Evolutionary conservation across 2,797 vertebrate genomes (phyloP), one percentile per base, ranked within the genome.

Genomic region (Tamandua tetradactyla): DNA sequence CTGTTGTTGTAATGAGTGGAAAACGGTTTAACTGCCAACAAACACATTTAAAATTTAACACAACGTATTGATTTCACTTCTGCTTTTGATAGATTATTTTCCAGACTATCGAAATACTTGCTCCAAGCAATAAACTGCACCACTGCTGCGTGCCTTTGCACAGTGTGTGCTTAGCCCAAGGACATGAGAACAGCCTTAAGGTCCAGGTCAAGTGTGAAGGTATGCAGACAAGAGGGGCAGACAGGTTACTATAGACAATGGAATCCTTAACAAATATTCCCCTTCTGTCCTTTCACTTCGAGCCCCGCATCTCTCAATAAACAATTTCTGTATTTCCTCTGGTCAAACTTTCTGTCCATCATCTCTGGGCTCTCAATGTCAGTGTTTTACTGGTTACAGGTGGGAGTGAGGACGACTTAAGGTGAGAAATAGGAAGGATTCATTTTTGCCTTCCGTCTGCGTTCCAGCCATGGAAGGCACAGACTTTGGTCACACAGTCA

Each of bases 21-120:
- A 97, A 98, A 97, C 98, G 96, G 97, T 98, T 98, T 98, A 98
- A 98, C 97, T 97, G 98, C 98, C 98, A 98, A 97, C 98, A 98
- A 98, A 98, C 98, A 98, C 98, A 98, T 97, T 98, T 97, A 98
- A 98, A 97, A 98, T 98, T 97, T 98, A 98, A 97, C 97, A 96
- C 98, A 96, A 98, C 87, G 94, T 98, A 98, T 98, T 97, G 98
- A 98, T 98, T 98, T 98, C 97, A 97, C 96, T 96, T 97, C 97
- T 93, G 95, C 89, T 96, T 97, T 97, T 97, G 97, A 97, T 87
- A 95, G 97, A 98, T 98, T 97, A 97, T 97, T 97, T 95, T 97
- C 96, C 94, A 91, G 91, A 92, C 89, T 97, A 97, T 97, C 94
- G 91, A 96, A 97, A 96, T 93, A 93, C 93, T 96, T 89, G 94